phyloP scores from a whole-genome alignment of 2,797 vertebrate genomes.

The Rhabdophis nuchalis region DNA sequence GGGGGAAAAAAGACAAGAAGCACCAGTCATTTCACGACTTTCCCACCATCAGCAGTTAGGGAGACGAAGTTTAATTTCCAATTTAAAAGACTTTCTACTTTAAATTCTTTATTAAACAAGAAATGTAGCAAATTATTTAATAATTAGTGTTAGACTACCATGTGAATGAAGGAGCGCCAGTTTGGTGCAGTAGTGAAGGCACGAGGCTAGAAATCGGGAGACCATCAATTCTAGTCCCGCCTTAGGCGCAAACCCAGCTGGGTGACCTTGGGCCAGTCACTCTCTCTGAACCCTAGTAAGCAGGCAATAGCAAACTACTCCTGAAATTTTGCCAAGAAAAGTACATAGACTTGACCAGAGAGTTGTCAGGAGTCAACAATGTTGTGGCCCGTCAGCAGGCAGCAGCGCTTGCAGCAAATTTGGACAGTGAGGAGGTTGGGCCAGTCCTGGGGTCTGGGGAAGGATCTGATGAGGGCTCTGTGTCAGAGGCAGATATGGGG shows the following conservation, averaged over 20 bases:
- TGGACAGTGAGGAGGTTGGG: too few relatives aligned
- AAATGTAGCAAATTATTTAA: not conserved
- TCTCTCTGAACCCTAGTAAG: not conserved
- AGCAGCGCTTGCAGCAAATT: too few relatives aligned
- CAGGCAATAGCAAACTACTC: not conserved
- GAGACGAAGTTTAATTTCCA: not conserved
- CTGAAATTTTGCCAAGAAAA: not conserved
- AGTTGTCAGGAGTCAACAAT: not conserved
- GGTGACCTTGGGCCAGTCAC: not conserved
- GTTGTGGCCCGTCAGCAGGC: too few relatives aligned
- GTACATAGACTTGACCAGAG: not conserved
- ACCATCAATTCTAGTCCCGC: not conserved
- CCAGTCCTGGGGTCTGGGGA: too few relatives aligned
- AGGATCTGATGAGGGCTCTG: too few relatives aligned
- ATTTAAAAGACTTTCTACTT: not conserved
- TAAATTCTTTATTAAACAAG: not conserved
- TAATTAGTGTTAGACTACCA: not conserved
- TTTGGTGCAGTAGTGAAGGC: not conserved
- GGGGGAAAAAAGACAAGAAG: not conserved
- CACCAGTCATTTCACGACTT: not conserved
- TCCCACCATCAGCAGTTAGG: too few relatives aligned
- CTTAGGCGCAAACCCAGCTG: not conserved
- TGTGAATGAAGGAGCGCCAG: not conserved
- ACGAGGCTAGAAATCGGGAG: not conserved
- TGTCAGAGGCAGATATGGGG: too few relatives aligned